These are phyloP conservation scores for Clarias fuscus DNA, from an alignment of 2,797 vertebrate genomes.

Conservation along the genomic window DNA sequence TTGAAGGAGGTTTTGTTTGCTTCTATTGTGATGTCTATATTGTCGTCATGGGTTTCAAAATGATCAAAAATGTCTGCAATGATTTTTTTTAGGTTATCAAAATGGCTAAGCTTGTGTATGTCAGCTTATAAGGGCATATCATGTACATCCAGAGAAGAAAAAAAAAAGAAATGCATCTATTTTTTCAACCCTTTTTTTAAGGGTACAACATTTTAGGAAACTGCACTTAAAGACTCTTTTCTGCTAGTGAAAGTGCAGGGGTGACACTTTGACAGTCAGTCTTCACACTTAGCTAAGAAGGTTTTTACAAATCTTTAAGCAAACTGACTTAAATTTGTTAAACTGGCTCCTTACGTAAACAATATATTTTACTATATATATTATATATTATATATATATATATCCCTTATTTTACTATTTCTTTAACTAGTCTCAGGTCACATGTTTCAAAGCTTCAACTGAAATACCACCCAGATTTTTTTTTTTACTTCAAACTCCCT, in stretches of 20 bases:
- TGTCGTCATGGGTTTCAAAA: slow-evolving; percentile 16
- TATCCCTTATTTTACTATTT: no score
- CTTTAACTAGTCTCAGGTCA: no score
- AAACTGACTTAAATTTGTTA: not conserved
- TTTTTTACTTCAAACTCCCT: no score
- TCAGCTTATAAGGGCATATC: not conserved
- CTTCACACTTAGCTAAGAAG: not conserved
- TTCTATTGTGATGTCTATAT: slow-evolving; percentile 18
- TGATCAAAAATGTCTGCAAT: slow-evolving; percentile 9
- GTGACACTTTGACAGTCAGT: not conserved
- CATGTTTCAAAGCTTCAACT: no score
- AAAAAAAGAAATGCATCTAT: not conserved
- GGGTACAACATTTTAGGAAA: not conserved
- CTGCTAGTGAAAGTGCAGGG: not conserved
- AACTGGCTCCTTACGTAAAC: not conserved
- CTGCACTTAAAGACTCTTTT: not conserved
- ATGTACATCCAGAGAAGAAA: not conserved
- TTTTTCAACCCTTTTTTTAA: not conserved
- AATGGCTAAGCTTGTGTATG: not conserved
- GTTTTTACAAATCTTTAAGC: not conserved
- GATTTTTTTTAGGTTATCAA: not conserved
- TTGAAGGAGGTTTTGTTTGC: not conserved
- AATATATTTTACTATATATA: no score
- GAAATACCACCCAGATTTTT: no score
- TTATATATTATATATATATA: no score